Conservation (phyloP, 2,113 vertebrate species). For the Myotis brandtii region DNA sequence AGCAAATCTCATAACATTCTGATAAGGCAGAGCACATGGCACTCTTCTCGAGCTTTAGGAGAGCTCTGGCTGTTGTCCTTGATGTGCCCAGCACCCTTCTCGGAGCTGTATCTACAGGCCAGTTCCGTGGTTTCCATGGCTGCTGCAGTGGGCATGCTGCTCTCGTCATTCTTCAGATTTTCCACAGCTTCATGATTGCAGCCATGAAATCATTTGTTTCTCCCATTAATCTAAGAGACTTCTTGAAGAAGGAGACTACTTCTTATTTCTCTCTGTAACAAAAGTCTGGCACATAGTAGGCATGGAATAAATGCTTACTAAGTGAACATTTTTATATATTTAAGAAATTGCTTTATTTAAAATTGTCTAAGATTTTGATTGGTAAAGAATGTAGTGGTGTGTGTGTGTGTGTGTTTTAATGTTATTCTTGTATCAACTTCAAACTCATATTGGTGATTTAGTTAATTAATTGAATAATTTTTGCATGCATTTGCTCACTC, state of each 20-base stretch:
- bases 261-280: neutral
- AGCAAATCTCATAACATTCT: neutral
- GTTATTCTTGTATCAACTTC: neutral
- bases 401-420: neutral
- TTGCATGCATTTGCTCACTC: neutral
- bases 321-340: neutral
- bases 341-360: constrained; percentile 20
- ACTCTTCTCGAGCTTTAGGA: neutral
- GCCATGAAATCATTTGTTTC: neutral
- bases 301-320: neutral
- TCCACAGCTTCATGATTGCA: neutral
- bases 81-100: too few relatives aligned
- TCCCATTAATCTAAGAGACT: neutral
- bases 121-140: neutral
- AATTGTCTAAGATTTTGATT: neutral
- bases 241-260: neutral
- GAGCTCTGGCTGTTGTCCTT: neutral
- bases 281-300: neutral
- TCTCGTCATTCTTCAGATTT: neutral
- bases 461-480: neutral
- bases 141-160: neutral
- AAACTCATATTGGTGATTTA: neutral
- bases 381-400: neutral
- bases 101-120: neutral
- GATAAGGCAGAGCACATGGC: neutral